Evolutionary conservation across 2,888 invertebrate species (phyloP).

Genomic region (Xestia sexstrigata): DNA sequence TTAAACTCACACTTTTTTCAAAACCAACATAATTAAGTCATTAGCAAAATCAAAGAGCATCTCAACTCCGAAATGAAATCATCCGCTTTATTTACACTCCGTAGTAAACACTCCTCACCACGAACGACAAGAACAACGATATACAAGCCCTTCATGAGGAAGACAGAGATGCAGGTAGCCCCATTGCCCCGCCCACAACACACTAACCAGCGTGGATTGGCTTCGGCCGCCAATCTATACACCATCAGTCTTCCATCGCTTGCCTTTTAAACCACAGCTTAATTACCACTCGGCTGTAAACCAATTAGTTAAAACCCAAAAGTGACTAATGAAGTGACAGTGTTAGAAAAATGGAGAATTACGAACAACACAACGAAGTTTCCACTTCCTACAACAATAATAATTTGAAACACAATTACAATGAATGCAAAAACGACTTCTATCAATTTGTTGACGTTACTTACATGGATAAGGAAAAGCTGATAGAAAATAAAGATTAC

Average conservation of each 20-base stretch:
- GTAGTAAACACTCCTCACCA: constrained; percentile 79
- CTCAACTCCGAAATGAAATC: constrained; percentile 84
- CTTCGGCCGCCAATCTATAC: constrained; percentile 79
- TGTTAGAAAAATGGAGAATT: constrained; percentile 79
- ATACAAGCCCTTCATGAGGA: constrained; percentile 46
- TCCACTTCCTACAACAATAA: constrained; percentile 83
- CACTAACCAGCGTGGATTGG: constrained; percentile 83
- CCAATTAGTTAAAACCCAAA: constrained; percentile 73
- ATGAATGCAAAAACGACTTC: constrained; percentile 80
- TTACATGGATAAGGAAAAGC: constrained; percentile 72
- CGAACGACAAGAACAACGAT: constrained; percentile 67
- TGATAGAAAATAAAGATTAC: constrained; percentile 67
- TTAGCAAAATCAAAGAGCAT: constrained; percentile 78
- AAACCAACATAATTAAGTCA: constrained; percentile 76
- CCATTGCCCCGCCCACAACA: constrained; percentile 81
- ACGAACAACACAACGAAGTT: constrained; percentile 85
- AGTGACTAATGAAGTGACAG: constrained; percentile 76
- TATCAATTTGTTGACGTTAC: constrained; percentile 75
- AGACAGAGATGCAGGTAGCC: constrained; percentile 69
- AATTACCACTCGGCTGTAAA: constrained; percentile 74
- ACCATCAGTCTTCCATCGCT: constrained; percentile 86
- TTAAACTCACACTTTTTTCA: constrained; percentile 55
- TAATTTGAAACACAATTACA: constrained; percentile 79
- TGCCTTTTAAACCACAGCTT: constrained; percentile 82
- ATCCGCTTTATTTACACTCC: constrained; percentile 85